phyloP scores from a whole-genome alignment of 2,888 invertebrate genomes.

The Lepas anatifera region DNA sequence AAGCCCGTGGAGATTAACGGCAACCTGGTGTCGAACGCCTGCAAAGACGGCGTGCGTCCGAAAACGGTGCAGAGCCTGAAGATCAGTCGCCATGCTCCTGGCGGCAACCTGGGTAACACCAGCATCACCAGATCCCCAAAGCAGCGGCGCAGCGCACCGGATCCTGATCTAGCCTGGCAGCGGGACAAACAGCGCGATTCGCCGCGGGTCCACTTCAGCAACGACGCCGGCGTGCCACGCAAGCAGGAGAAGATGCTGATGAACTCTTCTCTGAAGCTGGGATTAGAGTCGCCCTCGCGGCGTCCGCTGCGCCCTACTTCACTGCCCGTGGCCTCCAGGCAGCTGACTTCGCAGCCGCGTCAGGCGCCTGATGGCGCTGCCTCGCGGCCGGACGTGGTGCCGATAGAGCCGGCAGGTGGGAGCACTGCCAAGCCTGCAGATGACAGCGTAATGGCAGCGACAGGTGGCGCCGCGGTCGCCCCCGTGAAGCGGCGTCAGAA shows the following conservation, averaged over 20 bases:
- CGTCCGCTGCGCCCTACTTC: neutral
- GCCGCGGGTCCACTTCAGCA: neutral
- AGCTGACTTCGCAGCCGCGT: conserved; percentile 29
- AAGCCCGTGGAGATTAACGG: neutral
- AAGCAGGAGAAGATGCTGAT: conserved; percentile 44
- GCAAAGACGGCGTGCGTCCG: neutral
- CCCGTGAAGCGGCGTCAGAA: conserved; percentile 34
- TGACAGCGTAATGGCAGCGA: conserved; percentile 29
- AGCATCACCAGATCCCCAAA: neutral
- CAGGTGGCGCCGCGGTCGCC: conserved; percentile 35
- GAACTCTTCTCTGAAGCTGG: conserved; percentile 33
- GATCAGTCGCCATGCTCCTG: neutral
- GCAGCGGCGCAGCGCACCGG: neutral
- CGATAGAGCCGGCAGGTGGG: conserved; percentile 3
- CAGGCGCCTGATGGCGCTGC: neutral
- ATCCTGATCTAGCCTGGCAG: neutral
- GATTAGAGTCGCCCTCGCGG: conserved; percentile 24
- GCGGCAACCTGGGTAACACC: too few species aligned
- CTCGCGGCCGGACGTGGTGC: neutral
- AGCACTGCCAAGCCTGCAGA: conserved; percentile 18
- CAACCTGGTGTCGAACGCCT: neutral
- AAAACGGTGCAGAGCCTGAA: neutral
- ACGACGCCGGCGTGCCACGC: conserved; percentile 31
- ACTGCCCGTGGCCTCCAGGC: conserved; percentile 27
- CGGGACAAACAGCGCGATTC: too few species aligned